These are phyloP conservation scores for Spicauda simplicius DNA, from an alignment of 2,888 invertebrate genomes.

Conservation along the genomic window DNA sequence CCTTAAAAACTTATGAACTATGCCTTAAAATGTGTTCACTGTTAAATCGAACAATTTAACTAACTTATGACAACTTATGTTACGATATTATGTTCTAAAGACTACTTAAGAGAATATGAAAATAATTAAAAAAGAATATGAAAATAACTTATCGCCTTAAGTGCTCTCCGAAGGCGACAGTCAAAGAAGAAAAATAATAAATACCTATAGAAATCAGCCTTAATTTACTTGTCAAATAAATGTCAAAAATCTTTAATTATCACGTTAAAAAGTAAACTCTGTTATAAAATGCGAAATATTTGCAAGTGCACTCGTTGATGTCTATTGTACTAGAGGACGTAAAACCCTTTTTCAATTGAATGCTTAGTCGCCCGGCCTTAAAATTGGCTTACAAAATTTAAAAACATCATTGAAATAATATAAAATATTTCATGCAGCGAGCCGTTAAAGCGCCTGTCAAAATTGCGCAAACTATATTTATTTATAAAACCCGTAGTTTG, in stretches of 20 bases:
- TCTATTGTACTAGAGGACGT: constrained; percentile 3
- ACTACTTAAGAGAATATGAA: no score
- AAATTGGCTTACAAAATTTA: constrained; percentile 4
- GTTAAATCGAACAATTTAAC: no score
- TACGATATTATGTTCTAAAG: no score
- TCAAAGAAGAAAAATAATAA: no score
- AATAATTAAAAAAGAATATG: no score
- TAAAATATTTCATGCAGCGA: constrained; percentile 23
- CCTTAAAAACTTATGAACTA: background rate
- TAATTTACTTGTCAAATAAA: no score
- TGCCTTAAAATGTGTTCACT: no score
- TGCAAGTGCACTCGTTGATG: constrained; percentile 2
- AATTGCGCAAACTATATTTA: constrained; percentile 25
- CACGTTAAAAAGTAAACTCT: background rate
- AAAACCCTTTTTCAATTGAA: background rate
- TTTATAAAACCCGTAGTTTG: background rate
- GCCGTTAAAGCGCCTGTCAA: constrained; percentile 6
- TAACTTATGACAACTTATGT: no score
- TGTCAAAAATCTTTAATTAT: background rate
- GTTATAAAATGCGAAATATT: background rate
- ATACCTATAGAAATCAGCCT: no score
- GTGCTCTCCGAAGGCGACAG: no score
- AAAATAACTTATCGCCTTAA: no score
- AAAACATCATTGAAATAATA: constrained; percentile 4
- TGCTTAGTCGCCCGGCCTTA: constrained; percentile 27